Percentiles rank a stretch among this genome's conserved stretches.
phyloP scores from a whole-genome alignment of 2,797 vertebrate species.

The Lophius americanus region DNA sequence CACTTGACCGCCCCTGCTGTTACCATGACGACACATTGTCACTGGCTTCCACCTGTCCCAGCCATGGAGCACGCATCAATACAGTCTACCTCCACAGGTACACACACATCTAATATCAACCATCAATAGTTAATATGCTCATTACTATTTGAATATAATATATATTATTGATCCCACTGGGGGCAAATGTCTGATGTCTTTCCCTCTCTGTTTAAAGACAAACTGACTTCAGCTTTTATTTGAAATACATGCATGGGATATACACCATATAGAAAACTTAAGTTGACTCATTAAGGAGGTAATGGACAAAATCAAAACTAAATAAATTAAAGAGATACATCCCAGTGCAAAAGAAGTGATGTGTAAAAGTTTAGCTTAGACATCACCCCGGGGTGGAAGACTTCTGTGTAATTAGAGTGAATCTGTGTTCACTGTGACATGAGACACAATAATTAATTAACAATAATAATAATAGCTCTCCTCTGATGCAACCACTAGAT shows the following conservation, averaged over 20 bases:
- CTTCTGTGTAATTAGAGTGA: no score
- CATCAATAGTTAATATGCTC: not conserved
- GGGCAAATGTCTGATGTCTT: not conserved
- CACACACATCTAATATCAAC: not conserved
- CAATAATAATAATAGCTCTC: no score
- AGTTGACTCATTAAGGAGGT: not conserved
- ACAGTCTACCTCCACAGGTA: constrained; percentile 83
- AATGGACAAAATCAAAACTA: not conserved
- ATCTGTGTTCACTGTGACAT: no score
- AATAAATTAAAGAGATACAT: not conserved
- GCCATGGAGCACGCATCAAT: constrained; percentile 75
- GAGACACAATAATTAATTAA: no score
- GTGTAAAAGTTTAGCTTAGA: not conserved
- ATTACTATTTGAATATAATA: not conserved
- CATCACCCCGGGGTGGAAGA: not conserved
- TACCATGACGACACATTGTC: constrained; percentile 81
- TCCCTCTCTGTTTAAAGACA: not conserved
- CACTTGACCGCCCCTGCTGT: constrained; percentile 85
- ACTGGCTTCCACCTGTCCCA: constrained; percentile 75
- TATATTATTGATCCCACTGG: not conserved
- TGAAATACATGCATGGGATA: not conserved
- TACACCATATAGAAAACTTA: not conserved
- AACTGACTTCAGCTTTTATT: not conserved
- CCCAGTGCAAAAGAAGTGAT: not conserved
- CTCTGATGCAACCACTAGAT: no score